Base-by-base conservation (phyloP, 2,888 invertebrate genomes). In the Desoria tigrina region DNA sequence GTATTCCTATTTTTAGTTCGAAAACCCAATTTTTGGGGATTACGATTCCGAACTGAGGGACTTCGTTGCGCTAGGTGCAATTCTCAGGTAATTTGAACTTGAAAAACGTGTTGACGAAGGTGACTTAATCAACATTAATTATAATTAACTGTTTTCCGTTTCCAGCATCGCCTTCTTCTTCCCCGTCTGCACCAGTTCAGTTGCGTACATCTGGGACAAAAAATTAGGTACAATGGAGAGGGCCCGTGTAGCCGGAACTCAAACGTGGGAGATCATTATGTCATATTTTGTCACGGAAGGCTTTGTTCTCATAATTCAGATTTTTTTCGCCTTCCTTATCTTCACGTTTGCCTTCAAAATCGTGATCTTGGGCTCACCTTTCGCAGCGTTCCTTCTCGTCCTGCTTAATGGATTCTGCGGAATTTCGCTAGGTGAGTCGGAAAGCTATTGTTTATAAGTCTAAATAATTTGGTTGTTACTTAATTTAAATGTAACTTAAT, bases 1-100 rank as follows among this genome's bases (percentile, higher is more conserved):
- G 21, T 49, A 21, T 7, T 16, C 7, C 6, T 9, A 21, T 51
- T 23, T 51, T 24, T 21, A 51, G 51, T 51, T 51, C 24, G 51
- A 23, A 24, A 24, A 23, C 69, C 93, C 93, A 42, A 90, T 93
- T 78, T 93, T 92, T 80, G 93, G 92, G 58, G 88, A 88, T 65
- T 89, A 86, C 80, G 88, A 91, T 79, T 93, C 94, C 4, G n/a
- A 45, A 21, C 21, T 45, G 16, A 45, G 45, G n/a, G 45, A 45
- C 21, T 18, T 21, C 45, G 21, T 21, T 11, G n/a, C 21, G n/a
- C 6, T 45, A 50, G 95, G 95, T n/a, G 63, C 69, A 6, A 60
- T 51, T 4, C 6, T 51, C 3, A 26, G 51, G 24, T 51, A 18
- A 14, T 7, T 24, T 32, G 11, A 32, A 7, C 11, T 32, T 11